phyloP scores from a whole-genome alignment of 2,797 vertebrate genomes.

The Moxostoma hubbsi region DNA sequence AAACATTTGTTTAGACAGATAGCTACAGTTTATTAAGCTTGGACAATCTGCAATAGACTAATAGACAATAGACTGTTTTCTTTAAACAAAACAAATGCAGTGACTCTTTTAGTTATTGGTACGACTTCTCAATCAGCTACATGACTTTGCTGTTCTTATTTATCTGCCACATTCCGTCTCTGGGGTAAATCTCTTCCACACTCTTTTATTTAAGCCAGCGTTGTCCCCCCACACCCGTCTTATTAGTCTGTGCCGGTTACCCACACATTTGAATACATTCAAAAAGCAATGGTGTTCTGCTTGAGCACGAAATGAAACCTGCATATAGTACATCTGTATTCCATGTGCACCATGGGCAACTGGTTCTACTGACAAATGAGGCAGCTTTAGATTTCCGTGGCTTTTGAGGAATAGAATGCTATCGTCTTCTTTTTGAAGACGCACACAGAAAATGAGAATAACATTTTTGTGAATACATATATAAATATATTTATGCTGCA shows the following conservation, averaged over 20 bases:
- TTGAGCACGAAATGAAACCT: slow-evolving; percentile 29
- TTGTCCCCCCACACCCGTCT: slow-evolving; percentile 34
- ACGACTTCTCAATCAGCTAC: slow-evolving; percentile 15
- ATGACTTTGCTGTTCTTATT: slow-evolving; percentile 59
- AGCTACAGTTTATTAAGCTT: slow-evolving; percentile 11
- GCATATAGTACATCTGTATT: slow-evolving; percentile 41
- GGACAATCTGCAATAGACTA: neutral
- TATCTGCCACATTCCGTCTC: slow-evolving; percentile 56
- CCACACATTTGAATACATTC: slow-evolving; percentile 38
- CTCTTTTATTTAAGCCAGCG: slow-evolving; percentile 57
- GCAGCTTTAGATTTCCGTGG: slow-evolving; percentile 46
- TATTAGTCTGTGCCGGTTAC: slow-evolving; percentile 41
- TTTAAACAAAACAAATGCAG: neutral
- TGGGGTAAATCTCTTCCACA: slow-evolving; percentile 49
- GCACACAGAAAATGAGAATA: slow-evolving; percentile 19
- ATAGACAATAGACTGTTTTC: no score
- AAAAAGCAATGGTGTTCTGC: slow-evolving; percentile 19
- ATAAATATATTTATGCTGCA: neutral
- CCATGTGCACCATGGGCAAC: slow-evolving; percentile 36
- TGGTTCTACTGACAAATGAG: slow-evolving; percentile 55
- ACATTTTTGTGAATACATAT: slow-evolving; percentile 8
- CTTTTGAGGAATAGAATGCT: slow-evolving; percentile 39
- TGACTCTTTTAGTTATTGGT: neutral
- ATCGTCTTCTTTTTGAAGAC: slow-evolving; percentile 34
- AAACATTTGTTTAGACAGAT: slow-evolving; percentile 45